Percentiles rank a stretch among this genome's conserved stretches.
These are phyloP conservation scores for Adelphocoris suturalis DNA, from an alignment of 2,888 invertebrate species.

Conservation along the genomic window DNA sequence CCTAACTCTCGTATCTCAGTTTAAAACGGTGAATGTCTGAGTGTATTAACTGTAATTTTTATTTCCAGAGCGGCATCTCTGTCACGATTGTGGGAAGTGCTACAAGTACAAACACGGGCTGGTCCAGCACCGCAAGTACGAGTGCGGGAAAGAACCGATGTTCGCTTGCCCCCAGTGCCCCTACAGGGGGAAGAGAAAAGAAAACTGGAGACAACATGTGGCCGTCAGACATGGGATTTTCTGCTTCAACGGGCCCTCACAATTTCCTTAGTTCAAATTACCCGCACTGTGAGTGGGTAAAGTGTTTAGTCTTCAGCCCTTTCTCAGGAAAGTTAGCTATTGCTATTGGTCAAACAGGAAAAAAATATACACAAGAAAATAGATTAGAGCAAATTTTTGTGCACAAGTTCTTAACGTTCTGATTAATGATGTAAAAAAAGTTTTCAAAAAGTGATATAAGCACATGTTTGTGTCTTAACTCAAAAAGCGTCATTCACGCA, in stretches of 20 bases:
- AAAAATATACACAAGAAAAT: no score
- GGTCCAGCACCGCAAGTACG: slow-evolving; percentile 73
- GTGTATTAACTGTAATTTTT: background rate
- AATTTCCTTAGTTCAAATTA: background rate
- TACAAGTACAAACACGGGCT: slow-evolving; percentile 74
- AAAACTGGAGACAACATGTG: slow-evolving; percentile 21
- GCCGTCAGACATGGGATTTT: background rate
- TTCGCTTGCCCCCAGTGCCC: slow-evolving; percentile 75
- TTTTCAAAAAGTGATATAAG: no score
- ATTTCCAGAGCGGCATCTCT: background rate
- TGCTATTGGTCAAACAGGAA: no score
- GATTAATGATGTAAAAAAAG: no score
- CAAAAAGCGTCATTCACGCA: no score
- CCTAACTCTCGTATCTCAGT: no score
- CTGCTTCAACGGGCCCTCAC: background rate
- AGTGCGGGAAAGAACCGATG: slow-evolving; percentile 75
- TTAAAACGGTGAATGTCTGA: background rate
- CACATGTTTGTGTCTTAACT: no score
- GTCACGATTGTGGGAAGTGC: slow-evolving; percentile 72
- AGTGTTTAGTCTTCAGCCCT: no score
- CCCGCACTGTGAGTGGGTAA: no score
- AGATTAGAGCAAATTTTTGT: no score
- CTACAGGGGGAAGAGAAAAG: slow-evolving; percentile 70
- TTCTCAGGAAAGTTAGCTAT: no score
- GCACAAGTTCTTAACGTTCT: no score